phyloP scores from a whole-genome alignment of 2,797 vertebrate genomes.

The Sebastes kiyomatsui region DNA sequence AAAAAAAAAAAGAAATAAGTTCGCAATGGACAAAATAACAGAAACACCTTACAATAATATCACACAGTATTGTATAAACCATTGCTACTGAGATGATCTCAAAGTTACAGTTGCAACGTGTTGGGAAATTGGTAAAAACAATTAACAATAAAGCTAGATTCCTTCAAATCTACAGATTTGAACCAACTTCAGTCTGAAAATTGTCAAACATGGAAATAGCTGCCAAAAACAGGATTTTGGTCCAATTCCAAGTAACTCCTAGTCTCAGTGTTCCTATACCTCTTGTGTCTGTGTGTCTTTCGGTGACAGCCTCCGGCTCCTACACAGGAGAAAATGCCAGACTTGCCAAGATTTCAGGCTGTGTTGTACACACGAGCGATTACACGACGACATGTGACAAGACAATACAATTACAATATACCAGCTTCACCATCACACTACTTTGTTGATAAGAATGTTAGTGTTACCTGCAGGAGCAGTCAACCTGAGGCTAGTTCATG shows the following conservation, averaged over 20 bases:
- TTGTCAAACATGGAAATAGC: neutral
- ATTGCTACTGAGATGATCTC: neutral
- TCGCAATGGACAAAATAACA: neutral
- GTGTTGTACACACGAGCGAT: neutral
- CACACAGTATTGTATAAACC: neutral
- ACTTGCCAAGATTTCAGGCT: neutral
- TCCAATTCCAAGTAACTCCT: neutral
- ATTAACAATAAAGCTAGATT: neutral
- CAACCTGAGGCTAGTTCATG: neutral
- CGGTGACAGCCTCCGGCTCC: neutral
- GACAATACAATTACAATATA: neutral
- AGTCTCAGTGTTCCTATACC: neutral
- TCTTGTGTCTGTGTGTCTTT: neutral
- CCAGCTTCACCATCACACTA: neutral
- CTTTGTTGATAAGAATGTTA: neutral
- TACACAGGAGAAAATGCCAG: neutral
- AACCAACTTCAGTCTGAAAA: neutral
- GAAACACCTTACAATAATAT: neutral
- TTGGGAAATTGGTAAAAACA: neutral
- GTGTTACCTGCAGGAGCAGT: neutral
- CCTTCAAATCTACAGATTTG: neutral
- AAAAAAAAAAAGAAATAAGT: too few relatives aligned
- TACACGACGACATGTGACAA: neutral
- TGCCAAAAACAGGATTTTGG: neutral
- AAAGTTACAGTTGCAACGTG: neutral